phyloP scores from a whole-genome alignment of 2,888 invertebrate genomes.

The Helobdella robusta region DNA sequence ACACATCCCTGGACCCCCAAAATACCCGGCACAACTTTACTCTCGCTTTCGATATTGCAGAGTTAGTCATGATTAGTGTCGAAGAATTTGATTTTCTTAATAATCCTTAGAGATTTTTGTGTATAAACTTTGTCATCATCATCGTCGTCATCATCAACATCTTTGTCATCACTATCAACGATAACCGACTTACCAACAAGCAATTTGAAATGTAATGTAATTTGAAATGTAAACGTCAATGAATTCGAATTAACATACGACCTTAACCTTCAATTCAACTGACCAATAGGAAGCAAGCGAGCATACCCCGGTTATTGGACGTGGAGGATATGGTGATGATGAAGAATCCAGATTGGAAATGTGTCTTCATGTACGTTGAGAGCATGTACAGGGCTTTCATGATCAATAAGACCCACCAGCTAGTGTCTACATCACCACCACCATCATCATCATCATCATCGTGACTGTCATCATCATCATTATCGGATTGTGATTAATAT shows the following conservation, averaged over 20 bases:
- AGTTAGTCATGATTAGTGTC: constrained; percentile 62
- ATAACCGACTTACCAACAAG: too few species aligned
- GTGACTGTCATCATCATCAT: too few species aligned
- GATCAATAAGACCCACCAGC: background rate
- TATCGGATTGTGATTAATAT: too few species aligned
- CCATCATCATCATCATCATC: too few species aligned
- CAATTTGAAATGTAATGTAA: too few species aligned
- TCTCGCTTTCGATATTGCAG: constrained; percentile 91
- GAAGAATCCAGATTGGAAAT: constrained; percentile 96
- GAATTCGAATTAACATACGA: too few species aligned
- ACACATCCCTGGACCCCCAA: constrained; percentile 73
- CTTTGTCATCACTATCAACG: too few species aligned
- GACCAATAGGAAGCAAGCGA: constrained; percentile 80
- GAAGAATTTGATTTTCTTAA: background rate
- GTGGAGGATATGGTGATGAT: constrained; percentile 92
- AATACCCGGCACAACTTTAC: constrained; percentile 87
- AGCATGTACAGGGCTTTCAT: constrained; percentile 66
- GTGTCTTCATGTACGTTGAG: constrained; percentile 97
- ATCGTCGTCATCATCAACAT: background rate
- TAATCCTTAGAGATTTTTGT: background rate
- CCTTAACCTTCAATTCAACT: too few species aligned
- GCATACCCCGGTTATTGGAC: constrained; percentile 88
- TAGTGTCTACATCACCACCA: background rate
- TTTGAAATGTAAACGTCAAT: too few species aligned
- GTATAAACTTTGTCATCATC: background rate